Conservation (phyloP, 2,113 vertebrate genomes). For the Microtus oregoni region DNA sequence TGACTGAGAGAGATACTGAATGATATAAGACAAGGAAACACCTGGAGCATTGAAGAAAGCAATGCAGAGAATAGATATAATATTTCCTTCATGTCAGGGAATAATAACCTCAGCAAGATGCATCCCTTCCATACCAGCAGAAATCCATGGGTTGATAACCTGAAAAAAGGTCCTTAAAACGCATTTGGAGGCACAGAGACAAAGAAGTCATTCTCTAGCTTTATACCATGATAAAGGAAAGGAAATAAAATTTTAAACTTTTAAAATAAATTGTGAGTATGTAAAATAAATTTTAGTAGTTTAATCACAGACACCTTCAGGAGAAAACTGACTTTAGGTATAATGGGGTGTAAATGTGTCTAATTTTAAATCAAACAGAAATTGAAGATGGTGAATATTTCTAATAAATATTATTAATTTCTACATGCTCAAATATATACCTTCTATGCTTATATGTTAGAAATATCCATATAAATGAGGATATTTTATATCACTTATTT, state of each 20-base stretch:
- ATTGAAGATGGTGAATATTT: background rate
- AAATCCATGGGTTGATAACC: background rate
- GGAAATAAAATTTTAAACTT: background rate
- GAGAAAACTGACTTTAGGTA: background rate
- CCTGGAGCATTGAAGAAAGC: conserved; percentile 49
- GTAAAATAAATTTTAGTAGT: background rate
- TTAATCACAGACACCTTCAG: background rate
- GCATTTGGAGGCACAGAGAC: background rate
- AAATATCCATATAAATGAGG: background rate
- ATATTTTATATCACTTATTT: background rate
- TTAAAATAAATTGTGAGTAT: background rate
- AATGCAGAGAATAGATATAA: conserved; percentile 30
- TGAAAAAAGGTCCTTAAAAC: background rate
- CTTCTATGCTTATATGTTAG: background rate
- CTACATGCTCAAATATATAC: background rate
- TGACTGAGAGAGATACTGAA: conserved; percentile 40
- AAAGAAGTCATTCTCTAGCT: background rate
- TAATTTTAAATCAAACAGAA: background rate
- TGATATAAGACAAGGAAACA: conserved; percentile 45
- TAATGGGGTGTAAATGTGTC: background rate
- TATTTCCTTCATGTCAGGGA: conserved; percentile 66
- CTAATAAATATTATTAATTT: background rate
- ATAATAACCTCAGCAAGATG: conserved; percentile 59
- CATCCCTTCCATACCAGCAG: background rate
- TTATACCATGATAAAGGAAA: conserved; percentile 25